Evolutionary conservation across 2,888 invertebrate species (phyloP).

Genomic region (Aspidiotus rigidus): DNA sequence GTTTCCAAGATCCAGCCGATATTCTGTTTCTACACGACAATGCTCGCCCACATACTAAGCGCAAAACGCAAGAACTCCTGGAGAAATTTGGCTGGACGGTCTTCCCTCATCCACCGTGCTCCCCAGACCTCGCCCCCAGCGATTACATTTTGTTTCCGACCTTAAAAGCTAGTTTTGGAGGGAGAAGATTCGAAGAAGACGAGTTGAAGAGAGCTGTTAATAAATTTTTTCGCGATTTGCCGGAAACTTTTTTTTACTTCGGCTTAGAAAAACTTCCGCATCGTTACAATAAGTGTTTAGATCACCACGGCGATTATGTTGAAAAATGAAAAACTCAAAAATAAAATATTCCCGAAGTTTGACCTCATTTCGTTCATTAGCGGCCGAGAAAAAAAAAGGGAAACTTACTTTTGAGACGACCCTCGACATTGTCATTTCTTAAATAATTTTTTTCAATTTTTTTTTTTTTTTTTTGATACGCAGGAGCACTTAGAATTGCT

Average conservation of each 20-base stretch:
- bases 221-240: not conserved
- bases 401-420: not conserved
- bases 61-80: not conserved
- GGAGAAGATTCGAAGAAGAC: not conserved
- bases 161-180: not conserved
- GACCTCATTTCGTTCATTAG: not conserved
- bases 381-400: not conserved
- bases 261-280: too few relatives aligned
- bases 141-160: not conserved
- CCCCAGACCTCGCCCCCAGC: not conserved
- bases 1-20: too few relatives aligned
- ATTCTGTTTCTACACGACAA: not conserved
- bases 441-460: too few relatives aligned
- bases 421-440: too few relatives aligned
- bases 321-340: not conserved
- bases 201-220: not conserved
- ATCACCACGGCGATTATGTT: not conserved
- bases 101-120: not conserved
- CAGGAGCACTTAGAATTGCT: too few relatives aligned
- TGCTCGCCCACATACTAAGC: conserved; percentile 11
- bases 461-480: too few relatives aligned
- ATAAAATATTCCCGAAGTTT: not conserved
- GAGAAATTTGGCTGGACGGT: not conserved
- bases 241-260: too few relatives aligned
- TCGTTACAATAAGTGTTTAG: not conserved